Evolutionary conservation across 2,797 vertebrate genomes (phyloP).

Genomic region (Acropternis orthonyx): DNA sequence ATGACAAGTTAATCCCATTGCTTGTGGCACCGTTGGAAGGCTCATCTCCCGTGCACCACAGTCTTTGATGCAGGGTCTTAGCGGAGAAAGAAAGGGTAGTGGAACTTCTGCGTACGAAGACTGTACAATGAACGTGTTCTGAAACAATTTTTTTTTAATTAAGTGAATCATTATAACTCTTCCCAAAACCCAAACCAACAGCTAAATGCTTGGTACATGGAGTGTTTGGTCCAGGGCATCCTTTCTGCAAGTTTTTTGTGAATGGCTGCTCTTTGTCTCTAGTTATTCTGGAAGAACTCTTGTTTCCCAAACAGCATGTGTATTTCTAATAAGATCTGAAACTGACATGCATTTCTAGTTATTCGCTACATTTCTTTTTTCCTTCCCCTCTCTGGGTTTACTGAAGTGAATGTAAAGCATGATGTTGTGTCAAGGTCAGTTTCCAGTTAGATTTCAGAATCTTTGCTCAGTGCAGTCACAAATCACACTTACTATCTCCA

Average conservation of each 20-base stretch:
- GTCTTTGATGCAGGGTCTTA: neutral
- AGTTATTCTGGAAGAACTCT: neutral
- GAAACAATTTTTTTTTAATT: neutral
- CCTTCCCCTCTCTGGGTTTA: neutral
- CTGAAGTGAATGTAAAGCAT: neutral
- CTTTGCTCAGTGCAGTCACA: neutral
- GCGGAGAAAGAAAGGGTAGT: neutral
- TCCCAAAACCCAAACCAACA: neutral
- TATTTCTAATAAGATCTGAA: neutral
- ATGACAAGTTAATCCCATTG: neutral
- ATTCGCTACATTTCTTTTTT: neutral
- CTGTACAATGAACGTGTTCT: neutral
- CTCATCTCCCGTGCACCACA: neutral
- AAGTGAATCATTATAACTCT: neutral
- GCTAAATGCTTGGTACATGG: neutral
- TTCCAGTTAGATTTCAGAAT: neutral
- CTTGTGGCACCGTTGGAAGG: neutral
- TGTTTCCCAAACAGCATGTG: neutral
- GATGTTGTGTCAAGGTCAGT: neutral
- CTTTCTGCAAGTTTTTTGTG: neutral
- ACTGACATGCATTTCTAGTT: neutral
- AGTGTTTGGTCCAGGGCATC: neutral
- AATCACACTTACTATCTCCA: slow-evolving; percentile 26
- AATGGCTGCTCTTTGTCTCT: neutral
- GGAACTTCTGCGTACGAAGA: neutral